Conservation (phyloP, 2,113 vertebrate species). For the Myotis brandtii region DNA sequence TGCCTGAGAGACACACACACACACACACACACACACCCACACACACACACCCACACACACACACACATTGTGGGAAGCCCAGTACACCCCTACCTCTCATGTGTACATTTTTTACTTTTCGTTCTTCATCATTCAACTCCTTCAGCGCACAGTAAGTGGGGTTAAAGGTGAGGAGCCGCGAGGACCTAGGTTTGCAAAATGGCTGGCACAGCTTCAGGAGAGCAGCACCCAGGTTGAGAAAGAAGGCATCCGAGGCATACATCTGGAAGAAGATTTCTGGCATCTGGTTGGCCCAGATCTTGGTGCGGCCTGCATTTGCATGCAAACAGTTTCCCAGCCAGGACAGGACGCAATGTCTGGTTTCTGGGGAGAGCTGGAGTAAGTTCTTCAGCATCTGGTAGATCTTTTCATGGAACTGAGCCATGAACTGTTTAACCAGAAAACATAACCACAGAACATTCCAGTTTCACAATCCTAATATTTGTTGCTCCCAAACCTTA, state of each 20-base stretch:
- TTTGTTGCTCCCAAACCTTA: conserved; percentile 61
- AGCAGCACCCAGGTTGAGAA: conserved; percentile 95
- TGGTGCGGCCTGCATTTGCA: conserved; percentile 94
- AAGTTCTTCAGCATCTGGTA: conserved; percentile 96
- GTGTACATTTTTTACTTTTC: conserved; percentile 93
- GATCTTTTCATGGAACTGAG: conserved; percentile 97
- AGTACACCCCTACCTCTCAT: conserved; percentile 89
- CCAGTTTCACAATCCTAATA: conserved; percentile 71
- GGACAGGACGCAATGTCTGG: conserved; percentile 94
- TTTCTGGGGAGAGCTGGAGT: conserved; percentile 94
- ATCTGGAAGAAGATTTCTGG: conserved; percentile 98
- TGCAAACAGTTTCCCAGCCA: conserved; percentile 98
- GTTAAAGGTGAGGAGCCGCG: conserved; percentile 95
- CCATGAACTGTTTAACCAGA: conserved; percentile 91
- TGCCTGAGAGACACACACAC: background rate
- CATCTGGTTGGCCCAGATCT: conserved; percentile 99
- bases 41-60: background rate
- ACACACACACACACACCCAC: background rate
- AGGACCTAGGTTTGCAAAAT: conserved; percentile 94
- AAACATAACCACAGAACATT: conserved; percentile 71
- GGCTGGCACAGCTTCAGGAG: conserved; percentile 98
- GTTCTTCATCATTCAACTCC: conserved; percentile 96
- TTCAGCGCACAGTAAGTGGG: conserved; percentile 96
- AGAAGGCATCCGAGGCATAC: conserved; percentile 97
- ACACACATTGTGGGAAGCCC: conserved; percentile 8